Conservation (phyloP, 2,888 invertebrate genomes). For the Ectemnius lituratus region DNA sequence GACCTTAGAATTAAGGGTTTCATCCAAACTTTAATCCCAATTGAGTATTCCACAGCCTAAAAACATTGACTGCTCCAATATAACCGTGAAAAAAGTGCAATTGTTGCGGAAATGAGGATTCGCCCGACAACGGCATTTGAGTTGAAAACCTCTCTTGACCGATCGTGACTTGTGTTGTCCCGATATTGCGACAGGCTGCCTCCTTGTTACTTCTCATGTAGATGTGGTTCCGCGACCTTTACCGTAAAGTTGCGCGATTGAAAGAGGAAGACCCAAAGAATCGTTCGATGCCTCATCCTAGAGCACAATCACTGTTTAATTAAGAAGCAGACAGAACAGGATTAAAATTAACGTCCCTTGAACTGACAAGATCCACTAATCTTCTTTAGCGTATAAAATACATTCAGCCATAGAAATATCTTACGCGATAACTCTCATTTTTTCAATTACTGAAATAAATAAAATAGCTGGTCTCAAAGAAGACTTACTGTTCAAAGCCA, state of each 20-base stretch:
- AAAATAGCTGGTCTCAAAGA: too few relatives aligned
- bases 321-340: too few relatives aligned
- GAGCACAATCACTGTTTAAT: too few relatives aligned
- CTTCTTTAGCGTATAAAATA: too few relatives aligned
- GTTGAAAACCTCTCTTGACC: conserved; percentile 52
- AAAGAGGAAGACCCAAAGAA: conserved; percentile 28
- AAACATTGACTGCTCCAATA: background rate
- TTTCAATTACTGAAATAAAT: too few relatives aligned
- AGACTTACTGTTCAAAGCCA: background rate
- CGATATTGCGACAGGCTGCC: conserved; percentile 50
- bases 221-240: conserved; percentile 54
- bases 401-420: too few relatives aligned
- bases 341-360: too few relatives aligned
- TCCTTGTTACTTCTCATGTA: conserved; percentile 56
- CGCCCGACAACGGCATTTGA: conserved; percentile 53
- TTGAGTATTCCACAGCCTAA: background rate
- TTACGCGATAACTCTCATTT: too few relatives aligned
- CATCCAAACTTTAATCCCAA: too few relatives aligned
- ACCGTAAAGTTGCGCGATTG: conserved; percentile 49
- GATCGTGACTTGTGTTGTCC: conserved; percentile 55
- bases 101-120: conserved; percentile 51
- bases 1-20: too few relatives aligned
- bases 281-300: background rate
- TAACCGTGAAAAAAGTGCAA: background rate
- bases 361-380: too few relatives aligned